phyloP scores from a whole-genome alignment of 2,113 vertebrate genomes.

The Naja naja region DNA sequence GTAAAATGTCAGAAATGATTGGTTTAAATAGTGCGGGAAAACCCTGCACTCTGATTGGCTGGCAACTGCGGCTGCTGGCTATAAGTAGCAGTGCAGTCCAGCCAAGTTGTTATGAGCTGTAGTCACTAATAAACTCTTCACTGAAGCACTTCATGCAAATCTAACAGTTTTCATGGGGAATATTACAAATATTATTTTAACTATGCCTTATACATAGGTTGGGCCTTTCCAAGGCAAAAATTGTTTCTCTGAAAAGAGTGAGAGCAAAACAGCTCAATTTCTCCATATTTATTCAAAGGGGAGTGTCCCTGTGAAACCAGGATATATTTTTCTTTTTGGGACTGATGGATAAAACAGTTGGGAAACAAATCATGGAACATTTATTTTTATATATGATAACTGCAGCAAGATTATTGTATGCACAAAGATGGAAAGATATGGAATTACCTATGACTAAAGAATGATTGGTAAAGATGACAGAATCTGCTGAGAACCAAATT shows the following conservation, averaged over 20 bases:
- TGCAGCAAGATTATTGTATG: background rate
- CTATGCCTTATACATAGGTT: background rate
- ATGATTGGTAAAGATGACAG: background rate
- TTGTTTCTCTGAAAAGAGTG: background rate
- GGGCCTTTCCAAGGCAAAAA: background rate
- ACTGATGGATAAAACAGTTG: background rate
- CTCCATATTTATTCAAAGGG: background rate
- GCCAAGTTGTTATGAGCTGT: no score
- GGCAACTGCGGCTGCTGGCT: no score
- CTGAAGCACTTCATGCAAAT: no score
- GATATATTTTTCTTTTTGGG: background rate
- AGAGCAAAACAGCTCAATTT: background rate
- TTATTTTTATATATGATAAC: background rate
- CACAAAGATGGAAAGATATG: background rate
- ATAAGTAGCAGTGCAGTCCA: no score
- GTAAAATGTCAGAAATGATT: no score
- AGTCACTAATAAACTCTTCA: no score
- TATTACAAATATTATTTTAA: background rate
- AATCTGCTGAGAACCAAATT: background rate
- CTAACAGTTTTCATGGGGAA: background rate
- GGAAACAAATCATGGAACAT: background rate
- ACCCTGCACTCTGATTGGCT: no score
- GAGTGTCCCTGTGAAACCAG: background rate
- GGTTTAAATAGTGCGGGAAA: no score
- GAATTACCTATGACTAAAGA: background rate